A percentile compares a stretch with the other conserved stretches of the same genome.
Evolutionary conservation across 30 jellyfish, hydroid and myxozoan species (phyloP).

Genomic region (Hydra vulgaris): DNA sequence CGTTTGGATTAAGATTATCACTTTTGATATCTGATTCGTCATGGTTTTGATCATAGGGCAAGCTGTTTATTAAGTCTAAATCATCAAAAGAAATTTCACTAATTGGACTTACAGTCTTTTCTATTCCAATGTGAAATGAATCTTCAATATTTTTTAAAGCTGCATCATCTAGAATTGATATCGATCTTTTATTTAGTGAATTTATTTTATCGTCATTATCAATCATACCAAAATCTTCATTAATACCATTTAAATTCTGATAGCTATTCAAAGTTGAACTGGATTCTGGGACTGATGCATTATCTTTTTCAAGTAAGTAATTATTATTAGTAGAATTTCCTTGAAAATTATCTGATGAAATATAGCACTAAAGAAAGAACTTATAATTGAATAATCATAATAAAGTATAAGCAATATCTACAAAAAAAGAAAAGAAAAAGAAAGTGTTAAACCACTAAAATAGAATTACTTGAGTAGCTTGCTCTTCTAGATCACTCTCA

Average conservation of each 20-base stretch:
- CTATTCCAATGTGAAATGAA: no score
- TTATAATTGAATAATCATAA: not conserved
- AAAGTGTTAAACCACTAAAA: no score
- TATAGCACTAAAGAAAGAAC: not conserved
- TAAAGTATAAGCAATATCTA: not conserved
- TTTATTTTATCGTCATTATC: no score
- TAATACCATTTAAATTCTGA: not conserved
- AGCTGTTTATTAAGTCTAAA: no score
- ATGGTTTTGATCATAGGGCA: no score
- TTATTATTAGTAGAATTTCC: not conserved
- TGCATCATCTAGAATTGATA: no score
- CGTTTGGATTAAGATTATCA: not conserved
- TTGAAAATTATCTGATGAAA: not conserved
- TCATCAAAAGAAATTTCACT: constrained; percentile 3
- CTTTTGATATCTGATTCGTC: not conserved
- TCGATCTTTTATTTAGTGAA: no score
- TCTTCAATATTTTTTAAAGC: no score
- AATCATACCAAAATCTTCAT: no score
- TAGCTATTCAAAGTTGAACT: not conserved
- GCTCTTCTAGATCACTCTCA: constrained; percentile 15
- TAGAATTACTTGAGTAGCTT: not conserved
- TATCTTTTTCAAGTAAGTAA: not conserved
- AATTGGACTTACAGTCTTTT: constrained; percentile 8
- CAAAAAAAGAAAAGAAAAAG: no score
- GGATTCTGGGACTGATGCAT: not conserved